phyloP scores from a whole-genome alignment of 2,888 invertebrate genomes.

The Sarcophaga caerulescens region DNA sequence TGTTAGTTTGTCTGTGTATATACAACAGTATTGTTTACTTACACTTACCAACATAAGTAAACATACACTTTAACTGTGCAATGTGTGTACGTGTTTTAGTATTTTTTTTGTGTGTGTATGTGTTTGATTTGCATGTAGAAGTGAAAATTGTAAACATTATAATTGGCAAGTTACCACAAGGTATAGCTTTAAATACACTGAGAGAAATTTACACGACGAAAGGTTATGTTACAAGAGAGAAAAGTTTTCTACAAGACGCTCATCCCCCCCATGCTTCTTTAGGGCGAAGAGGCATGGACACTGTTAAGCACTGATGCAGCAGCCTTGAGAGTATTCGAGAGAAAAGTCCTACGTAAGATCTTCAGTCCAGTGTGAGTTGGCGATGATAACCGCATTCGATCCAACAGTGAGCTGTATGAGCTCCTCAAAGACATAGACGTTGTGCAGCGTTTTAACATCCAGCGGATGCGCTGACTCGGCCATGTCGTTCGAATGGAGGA shows the following conservation, averaged over 20 bases:
- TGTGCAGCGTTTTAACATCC: no score
- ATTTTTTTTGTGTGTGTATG: background rate
- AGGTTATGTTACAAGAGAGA: background rate
- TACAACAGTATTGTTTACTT: background rate
- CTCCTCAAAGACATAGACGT: no score
- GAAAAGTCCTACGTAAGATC: no score
- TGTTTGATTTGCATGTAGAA: background rate
- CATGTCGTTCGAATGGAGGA: no score
- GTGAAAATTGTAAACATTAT: slow-evolving; percentile 42
- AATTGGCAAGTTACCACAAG: slow-evolving; percentile 44
- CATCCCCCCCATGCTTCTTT: no score
- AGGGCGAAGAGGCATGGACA: no score
- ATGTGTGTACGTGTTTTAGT: background rate
- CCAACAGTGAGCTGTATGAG: no score
- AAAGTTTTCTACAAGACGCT: background rate
- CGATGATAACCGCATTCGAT: no score
- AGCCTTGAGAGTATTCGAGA: no score
- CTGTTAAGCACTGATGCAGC: no score
- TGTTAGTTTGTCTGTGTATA: background rate
- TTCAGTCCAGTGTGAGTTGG: no score
- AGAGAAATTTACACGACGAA: background rate
- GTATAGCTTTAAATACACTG: slow-evolving; percentile 9
- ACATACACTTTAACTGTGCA: slow-evolving; percentile 3
- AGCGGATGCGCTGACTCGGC: no score
- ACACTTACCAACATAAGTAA: background rate